phyloP scores from a whole-genome alignment of 1,140 invertebrate species.

The Drosophila lacteicornis region DNA sequence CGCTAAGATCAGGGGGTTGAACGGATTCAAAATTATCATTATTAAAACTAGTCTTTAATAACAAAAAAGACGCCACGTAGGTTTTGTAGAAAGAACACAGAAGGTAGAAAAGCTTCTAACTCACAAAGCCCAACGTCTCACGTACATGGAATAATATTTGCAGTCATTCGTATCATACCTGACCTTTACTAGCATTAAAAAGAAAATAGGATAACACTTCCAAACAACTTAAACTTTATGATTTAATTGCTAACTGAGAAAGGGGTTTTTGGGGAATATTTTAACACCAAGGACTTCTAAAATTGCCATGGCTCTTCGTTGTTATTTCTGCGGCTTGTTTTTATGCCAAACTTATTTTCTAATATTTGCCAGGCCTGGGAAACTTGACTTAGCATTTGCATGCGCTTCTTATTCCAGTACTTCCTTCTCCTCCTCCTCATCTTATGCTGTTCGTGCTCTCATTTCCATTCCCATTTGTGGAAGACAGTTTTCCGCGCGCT shows the following conservation, averaged over 20 bases:
- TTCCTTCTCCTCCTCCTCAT: conserved; percentile 27
- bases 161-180: no score
- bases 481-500: conserved; percentile 21
- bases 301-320: neutral
- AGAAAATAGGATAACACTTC: no score
- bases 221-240: neutral
- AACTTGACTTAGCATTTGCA: conserved; percentile 72
- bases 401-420: conserved; percentile 58
- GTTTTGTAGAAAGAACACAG: no score
- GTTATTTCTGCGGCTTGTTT: neutral
- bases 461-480: conserved; percentile 39
- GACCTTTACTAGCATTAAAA: no score
- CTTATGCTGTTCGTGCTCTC: conserved; percentile 25
- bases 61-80: no score
- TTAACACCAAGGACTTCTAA: neutral
- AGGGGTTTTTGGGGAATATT: neutral
- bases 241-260: no score
- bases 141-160: no score
- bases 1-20: no score
- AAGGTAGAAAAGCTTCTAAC: no score
- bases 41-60: no score
- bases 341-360: conserved; percentile 10
- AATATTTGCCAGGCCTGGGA: conserved; percentile 44
- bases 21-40: no score
- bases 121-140: no score